These are phyloP conservation scores for Troides oblongomaculatus DNA, from an alignment of 2,888 invertebrate species.

Conservation along the genomic window DNA sequence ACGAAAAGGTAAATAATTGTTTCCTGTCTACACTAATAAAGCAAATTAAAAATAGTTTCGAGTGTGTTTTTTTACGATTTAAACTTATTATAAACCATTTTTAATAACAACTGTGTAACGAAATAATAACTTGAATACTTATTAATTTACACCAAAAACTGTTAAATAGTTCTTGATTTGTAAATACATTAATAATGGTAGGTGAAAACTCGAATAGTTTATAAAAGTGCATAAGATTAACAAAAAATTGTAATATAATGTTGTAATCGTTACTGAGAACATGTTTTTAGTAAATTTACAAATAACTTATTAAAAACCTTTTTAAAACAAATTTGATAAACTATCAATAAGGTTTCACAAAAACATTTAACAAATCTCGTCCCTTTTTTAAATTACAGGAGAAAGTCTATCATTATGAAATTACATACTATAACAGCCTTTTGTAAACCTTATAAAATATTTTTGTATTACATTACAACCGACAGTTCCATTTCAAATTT, in stretches of 20 bases:
- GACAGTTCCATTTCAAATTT: constrained; percentile 1
- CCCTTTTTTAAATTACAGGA: neutral
- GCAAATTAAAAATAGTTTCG: too few relatives aligned
- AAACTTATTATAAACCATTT: too few relatives aligned
- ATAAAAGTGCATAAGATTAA: neutral
- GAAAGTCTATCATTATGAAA: neutral
- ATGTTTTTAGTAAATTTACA: neutral
- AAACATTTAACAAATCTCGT: neutral
- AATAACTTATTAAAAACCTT: neutral
- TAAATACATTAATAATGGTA: neutral
- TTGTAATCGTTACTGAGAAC: neutral
- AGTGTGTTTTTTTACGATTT: too few relatives aligned
- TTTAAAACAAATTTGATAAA: neutral
- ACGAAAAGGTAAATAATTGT: constrained; percentile 25
- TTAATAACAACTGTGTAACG: too few relatives aligned
- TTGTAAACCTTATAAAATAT: neutral
- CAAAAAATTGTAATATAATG: neutral
- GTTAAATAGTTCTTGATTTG: too few relatives aligned
- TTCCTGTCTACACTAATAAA: constrained; percentile 21
- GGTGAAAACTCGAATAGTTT: neutral
- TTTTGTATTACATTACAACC: neutral
- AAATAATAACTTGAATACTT: too few relatives aligned
- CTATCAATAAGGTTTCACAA: neutral
- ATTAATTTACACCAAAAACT: too few relatives aligned
- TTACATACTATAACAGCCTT: neutral